A percentile compares a stretch with the other conserved stretches of the same genome.
Conservation (phyloP, 2,797 vertebrate genomes). For the Takifugu ocellatus region DNA sequence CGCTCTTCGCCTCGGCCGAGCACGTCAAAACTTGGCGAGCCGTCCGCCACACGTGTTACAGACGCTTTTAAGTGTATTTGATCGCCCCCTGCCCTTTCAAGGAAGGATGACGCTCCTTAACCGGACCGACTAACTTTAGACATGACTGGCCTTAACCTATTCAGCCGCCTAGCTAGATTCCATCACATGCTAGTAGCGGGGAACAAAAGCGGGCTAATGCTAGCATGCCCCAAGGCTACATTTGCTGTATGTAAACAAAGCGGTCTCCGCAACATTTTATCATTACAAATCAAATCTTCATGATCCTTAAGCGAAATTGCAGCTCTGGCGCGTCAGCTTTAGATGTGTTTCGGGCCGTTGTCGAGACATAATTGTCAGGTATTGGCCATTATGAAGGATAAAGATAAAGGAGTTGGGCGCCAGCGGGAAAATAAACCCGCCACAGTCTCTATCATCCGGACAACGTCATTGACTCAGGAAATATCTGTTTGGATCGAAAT, state of each 20-base stretch:
- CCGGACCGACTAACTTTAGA: neutral
- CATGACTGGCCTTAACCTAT: slow-evolving; percentile 4
- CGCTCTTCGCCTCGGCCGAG: neutral
- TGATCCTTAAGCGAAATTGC: too few relatives aligned
- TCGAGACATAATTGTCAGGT: neutral
- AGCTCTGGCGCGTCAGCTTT: neutral
- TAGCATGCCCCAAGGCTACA: neutral
- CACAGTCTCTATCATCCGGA: too few relatives aligned
- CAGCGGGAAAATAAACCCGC: too few relatives aligned
- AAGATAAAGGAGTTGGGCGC: neutral
- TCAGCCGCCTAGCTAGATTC: slow-evolving; percentile 42
- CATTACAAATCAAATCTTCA: too few relatives aligned
- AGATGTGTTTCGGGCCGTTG: neutral
- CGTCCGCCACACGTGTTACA: rapidly evolving
- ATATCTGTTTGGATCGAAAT: too few relatives aligned
- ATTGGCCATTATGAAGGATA: neutral
- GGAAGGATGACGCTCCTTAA: neutral
- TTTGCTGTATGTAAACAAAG: slow-evolving; percentile 47
- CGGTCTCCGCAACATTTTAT: too few relatives aligned
- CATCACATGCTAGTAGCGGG: slow-evolving; percentile 40
- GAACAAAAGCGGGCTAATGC: slow-evolving; percentile 41
- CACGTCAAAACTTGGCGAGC: too few relatives aligned
- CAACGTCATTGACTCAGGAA: too few relatives aligned
- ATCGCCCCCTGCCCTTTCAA: neutral
- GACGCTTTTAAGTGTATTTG: rapidly evolving